A percentile compares a stretch with the other conserved stretches of the same genome.
Evolutionary conservation across 2,113 vertebrate species (phyloP).

Genomic region (Psittacara wagleri): DNA sequence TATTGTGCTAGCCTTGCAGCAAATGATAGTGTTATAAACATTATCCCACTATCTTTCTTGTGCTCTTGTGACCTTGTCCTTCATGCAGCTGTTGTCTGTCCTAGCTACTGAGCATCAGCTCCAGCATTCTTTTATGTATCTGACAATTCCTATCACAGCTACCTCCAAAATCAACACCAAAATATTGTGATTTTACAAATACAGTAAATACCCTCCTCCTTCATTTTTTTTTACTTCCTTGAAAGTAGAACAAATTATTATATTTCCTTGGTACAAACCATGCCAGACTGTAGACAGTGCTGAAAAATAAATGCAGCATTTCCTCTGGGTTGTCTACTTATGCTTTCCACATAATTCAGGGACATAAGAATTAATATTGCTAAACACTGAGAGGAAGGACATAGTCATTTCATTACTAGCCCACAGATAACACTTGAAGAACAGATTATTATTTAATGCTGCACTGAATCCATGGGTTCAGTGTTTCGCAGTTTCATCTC

Average conservation of each 20-base stretch:
- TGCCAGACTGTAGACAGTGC: not conserved
- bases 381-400: not conserved
- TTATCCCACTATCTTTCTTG: not conserved
- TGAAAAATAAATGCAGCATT: not conserved
- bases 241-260: not conserved
- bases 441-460: not conserved
- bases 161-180: not conserved
- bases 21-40: not conserved
- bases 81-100: not conserved
- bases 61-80: not conserved
- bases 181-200: not conserved
- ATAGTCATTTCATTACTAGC: not conserved
- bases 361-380: not conserved
- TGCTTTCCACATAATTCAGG: not conserved
- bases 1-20: not conserved
- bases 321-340: not conserved
- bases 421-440: not conserved
- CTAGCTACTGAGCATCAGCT: not conserved
- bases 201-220: fast-evolving
- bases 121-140: not conserved
- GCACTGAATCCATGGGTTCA: not conserved
- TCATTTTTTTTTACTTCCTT: not conserved
- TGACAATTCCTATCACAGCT: not conserved
- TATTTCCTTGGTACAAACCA: not conserved
- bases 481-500: not conserved